phyloP scores from a whole-genome alignment of 2,113 vertebrate species.

The Gnathonemus echidnorhynchus region DNA sequence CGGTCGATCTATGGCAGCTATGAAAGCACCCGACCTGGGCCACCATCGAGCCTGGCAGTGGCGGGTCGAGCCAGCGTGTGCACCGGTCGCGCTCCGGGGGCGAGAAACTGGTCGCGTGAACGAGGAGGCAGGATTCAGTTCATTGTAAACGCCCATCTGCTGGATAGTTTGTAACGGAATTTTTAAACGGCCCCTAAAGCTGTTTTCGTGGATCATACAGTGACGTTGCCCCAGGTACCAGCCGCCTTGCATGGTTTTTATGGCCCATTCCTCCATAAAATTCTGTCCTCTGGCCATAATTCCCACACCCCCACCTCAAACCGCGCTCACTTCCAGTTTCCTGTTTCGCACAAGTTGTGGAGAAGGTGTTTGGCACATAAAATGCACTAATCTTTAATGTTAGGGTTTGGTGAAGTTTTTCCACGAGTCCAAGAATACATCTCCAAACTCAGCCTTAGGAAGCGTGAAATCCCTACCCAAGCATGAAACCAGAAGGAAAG shows the following conservation, averaged over 20 bases:
- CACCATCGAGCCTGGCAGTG: conserved; percentile 32
- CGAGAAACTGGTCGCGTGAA: not conserved
- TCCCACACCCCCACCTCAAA: not conserved
- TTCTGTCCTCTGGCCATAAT: not conserved
- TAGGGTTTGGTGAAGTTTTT: conserved; percentile 57
- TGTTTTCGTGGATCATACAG: not conserved
- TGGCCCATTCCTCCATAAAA: not conserved
- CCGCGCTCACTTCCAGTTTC: not conserved
- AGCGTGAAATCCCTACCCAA: conserved; percentile 54
- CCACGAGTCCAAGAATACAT: conserved; percentile 63
- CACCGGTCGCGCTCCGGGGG: conserved; percentile 17
- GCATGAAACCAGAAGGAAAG: conserved; percentile 60
- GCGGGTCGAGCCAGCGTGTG: conserved; percentile 19
- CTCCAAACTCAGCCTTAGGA: conserved; percentile 69
- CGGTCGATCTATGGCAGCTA: conserved; percentile 64
- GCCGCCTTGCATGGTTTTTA: not conserved
- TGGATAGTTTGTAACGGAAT: not conserved
- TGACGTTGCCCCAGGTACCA: not conserved
- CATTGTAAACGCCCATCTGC: not conserved
- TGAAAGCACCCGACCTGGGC: conserved; percentile 51
- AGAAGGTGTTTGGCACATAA: conserved; percentile 53
- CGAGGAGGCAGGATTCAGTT: not conserved
- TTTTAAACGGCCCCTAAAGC: not conserved
- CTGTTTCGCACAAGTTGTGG: not conserved
- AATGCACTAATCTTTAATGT: conserved; percentile 69